These are phyloP conservation scores for Eupithecia subumbrata DNA, from an alignment of 2,888 invertebrate species.

Conservation along the genomic window DNA sequence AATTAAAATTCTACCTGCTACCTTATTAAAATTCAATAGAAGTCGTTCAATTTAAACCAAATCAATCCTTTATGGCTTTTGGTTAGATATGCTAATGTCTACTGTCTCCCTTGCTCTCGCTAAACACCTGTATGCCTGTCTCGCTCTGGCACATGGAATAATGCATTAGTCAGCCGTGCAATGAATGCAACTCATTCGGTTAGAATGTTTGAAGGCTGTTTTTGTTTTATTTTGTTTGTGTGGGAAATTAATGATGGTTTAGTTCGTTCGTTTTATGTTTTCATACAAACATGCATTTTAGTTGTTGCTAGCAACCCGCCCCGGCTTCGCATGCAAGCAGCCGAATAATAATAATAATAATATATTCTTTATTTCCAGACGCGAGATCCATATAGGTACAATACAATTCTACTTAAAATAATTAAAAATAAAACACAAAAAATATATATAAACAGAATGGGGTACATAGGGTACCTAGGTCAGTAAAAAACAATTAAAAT, in stretches of 20 bases:
- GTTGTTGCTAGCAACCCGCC: background rate
- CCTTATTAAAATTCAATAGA: slow-evolving; percentile 51
- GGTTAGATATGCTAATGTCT: slow-evolving; percentile 50
- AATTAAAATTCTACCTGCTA: slow-evolving; percentile 10
- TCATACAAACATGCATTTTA: background rate
- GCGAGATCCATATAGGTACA: too few relatives aligned
- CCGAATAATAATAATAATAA: too few relatives aligned
- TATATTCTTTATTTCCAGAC: too few relatives aligned
- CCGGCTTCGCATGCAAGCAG: background rate
- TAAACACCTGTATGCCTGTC: slow-evolving; percentile 35
- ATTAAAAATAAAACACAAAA: too few relatives aligned
- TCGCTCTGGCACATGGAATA: slow-evolving; percentile 47
- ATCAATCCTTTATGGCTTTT: slow-evolving; percentile 47
- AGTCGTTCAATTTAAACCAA: slow-evolving; percentile 54
- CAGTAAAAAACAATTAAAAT: too few relatives aligned
- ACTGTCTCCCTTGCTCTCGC: slow-evolving; percentile 43
- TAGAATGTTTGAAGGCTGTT: slow-evolving; percentile 36
- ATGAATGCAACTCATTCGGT: slow-evolving; percentile 52
- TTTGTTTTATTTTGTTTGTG: slow-evolving; percentile 40
- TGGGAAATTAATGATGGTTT: slow-evolving; percentile 19
- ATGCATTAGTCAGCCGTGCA: slow-evolving; percentile 47
- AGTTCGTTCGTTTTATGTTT: slow-evolving; percentile 38
- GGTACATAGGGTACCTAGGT: too few relatives aligned
- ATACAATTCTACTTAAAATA: too few relatives aligned
- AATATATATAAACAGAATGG: too few relatives aligned